These are phyloP conservation scores for Nicator chloris DNA, from an alignment of 2,113 vertebrate species.

Conservation along the genomic window DNA sequence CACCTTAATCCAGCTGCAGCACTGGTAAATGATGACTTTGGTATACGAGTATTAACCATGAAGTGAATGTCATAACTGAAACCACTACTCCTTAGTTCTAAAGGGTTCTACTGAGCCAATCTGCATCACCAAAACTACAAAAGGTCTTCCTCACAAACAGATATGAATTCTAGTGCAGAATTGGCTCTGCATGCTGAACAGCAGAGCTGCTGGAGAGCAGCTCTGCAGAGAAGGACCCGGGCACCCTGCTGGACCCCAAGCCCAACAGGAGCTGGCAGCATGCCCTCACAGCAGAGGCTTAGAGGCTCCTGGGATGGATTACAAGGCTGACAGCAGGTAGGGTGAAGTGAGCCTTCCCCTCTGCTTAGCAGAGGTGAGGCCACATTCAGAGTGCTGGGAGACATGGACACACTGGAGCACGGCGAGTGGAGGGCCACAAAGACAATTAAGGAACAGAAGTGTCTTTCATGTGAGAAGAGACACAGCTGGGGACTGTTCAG, in stretches of 20 bases:
- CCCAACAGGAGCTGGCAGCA: rapidly evolving
- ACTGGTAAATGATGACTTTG: not conserved
- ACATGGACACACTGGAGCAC: not conserved
- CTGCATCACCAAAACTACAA: not conserved
- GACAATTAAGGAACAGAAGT: not conserved
- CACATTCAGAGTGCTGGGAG: not conserved
- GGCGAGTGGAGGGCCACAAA: not conserved
- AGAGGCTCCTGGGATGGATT: not conserved
- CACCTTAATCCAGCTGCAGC: not conserved
- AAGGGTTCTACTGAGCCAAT: not conserved
- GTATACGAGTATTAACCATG: not conserved
- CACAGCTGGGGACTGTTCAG: not conserved
- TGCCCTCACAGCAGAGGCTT: not conserved
- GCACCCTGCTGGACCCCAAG: not conserved
- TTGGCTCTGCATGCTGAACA: not conserved
- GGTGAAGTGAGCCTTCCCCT: not conserved
- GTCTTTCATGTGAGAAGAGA: not conserved
- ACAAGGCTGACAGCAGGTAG: not conserved
- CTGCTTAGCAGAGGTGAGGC: not conserved
- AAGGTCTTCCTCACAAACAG: not conserved
- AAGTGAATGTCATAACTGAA: not conserved
- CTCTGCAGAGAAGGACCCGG: not conserved
- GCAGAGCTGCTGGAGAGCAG: not conserved
- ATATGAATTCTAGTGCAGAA: not conserved
- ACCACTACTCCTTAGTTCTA: not conserved